Evolutionary conservation across 35 echinoderm and acorn worm species (phyloP).

Genomic region (Lytechinus pictus): DNA sequence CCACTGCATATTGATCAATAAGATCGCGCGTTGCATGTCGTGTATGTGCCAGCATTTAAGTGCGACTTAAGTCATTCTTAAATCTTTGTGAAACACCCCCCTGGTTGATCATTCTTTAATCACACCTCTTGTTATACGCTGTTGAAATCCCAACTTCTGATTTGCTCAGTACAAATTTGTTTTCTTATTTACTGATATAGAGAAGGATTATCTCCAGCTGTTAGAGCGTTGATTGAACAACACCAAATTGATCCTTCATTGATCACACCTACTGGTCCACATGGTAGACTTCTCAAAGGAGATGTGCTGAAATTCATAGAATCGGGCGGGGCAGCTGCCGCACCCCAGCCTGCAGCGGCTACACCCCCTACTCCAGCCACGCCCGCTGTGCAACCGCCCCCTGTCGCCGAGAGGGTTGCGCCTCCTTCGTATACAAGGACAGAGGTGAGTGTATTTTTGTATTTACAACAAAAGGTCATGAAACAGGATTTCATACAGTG

Average conservation of each 20-base stretch:
- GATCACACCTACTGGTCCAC: slow-evolving; percentile 70
- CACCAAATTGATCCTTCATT: slow-evolving; percentile 66
- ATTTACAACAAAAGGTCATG: too few species aligned
- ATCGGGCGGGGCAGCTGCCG: slow-evolving; percentile 43
- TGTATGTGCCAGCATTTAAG: too few species aligned
- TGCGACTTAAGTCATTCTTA: too few species aligned
- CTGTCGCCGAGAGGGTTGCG: neutral
- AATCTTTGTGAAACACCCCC: too few species aligned
- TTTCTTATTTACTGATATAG: slow-evolving; percentile 33
- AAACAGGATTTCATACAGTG: too few species aligned
- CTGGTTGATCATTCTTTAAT: too few species aligned
- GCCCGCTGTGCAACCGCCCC: slow-evolving; percentile 5
- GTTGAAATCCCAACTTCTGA: too few species aligned
- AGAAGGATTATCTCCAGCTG: slow-evolving; percentile 82
- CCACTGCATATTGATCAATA: too few species aligned
- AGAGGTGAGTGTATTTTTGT: slow-evolving; percentile 43
- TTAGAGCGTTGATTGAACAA: slow-evolving; percentile 72
- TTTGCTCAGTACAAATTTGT: neutral
- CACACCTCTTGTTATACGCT: too few species aligned
- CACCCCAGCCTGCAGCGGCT: slow-evolving; percentile 13
- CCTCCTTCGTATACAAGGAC: slow-evolving; percentile 32
- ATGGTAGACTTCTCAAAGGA: slow-evolving; percentile 91
- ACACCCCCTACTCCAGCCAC: neutral
- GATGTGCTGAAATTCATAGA: slow-evolving; percentile 78
- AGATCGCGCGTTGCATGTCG: too few species aligned